These are phyloP conservation scores for Ormyrus thymus DNA, from an alignment of 2,888 invertebrate species.

Conservation along the genomic window DNA sequence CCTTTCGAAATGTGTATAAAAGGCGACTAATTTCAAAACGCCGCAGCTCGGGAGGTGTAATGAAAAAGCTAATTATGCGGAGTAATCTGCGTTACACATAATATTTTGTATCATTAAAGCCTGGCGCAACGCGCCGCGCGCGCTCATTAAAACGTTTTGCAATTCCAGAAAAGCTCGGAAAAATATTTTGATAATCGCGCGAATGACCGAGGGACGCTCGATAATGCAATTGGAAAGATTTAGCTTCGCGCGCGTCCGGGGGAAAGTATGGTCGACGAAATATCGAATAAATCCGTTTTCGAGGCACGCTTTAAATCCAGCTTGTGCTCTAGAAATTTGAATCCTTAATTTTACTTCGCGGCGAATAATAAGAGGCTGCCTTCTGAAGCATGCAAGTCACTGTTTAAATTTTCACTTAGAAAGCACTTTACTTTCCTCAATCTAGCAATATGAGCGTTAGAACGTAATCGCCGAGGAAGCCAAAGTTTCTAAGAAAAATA, in stretches of 20 bases:
- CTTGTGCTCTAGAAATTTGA: constrained; percentile 20
- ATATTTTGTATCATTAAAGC: constrained; percentile 24
- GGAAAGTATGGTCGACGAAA: no score
- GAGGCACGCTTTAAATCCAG: neutral
- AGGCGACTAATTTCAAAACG: constrained; percentile 28
- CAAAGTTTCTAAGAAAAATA: constrained; percentile 33
- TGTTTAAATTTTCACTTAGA: constrained; percentile 54
- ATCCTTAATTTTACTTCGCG: constrained; percentile 34
- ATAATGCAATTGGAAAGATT: no score
- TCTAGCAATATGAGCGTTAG: constrained; percentile 13
- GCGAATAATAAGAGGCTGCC: constrained; percentile 33
- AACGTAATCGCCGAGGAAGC: constrained; percentile 22
- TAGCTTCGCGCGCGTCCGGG: no score
- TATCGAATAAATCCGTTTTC: no score
- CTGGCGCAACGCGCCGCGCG: constrained; percentile 2
- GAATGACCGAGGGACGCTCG: no score
- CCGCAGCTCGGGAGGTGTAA: neutral
- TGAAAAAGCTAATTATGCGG: constrained; percentile 15
- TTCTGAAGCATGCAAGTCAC: constrained; percentile 52
- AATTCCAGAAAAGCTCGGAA: neutral
- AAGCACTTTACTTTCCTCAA: constrained; percentile 52
- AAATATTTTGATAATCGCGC: neutral
- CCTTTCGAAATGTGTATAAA: constrained; percentile 20
- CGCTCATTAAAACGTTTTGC: neutral
- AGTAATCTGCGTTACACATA: neutral